phyloP scores from a whole-genome alignment of 1,140 invertebrate genomes.

The Diploscapter pachys region DNA sequence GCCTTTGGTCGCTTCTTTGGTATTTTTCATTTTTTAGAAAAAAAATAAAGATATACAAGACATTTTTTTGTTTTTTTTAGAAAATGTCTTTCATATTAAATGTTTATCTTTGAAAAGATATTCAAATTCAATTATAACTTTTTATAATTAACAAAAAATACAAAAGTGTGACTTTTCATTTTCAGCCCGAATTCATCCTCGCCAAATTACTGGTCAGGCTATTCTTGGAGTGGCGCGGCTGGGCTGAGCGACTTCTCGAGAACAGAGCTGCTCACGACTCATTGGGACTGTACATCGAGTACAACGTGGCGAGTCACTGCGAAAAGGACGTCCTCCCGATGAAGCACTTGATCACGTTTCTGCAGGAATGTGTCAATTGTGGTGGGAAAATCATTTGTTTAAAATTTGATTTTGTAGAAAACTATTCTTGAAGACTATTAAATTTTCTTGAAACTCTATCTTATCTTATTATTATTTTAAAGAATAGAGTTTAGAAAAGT shows the following conservation, averaged over 20 bases:
- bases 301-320: neutral
- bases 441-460: neutral
- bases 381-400: neutral
- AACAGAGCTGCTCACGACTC: neutral
- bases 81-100: neutral
- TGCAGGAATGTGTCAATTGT: neutral
- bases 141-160: neutral
- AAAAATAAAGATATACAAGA: slow-evolving; percentile 5
- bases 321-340: neutral
- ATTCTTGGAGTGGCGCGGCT: slow-evolving; percentile 15
- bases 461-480: neutral
- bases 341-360: neutral
- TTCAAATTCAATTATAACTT: slow-evolving; percentile 1
- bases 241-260: neutral
- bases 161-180: slow-evolving; percentile 1
- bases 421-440: slow-evolving; percentile 9
- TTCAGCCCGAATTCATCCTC: slow-evolving; percentile 9
- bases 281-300: no score
- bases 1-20: neutral
- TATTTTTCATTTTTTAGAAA: no score
- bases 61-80: neutral
- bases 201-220: slow-evolving; percentile 5
- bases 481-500: neutral
- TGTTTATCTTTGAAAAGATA: neutral
- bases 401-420: no score